Evolutionary conservation across 2,888 invertebrate genomes (phyloP).

Genomic region (Caenorhabditis sp.): DNA sequence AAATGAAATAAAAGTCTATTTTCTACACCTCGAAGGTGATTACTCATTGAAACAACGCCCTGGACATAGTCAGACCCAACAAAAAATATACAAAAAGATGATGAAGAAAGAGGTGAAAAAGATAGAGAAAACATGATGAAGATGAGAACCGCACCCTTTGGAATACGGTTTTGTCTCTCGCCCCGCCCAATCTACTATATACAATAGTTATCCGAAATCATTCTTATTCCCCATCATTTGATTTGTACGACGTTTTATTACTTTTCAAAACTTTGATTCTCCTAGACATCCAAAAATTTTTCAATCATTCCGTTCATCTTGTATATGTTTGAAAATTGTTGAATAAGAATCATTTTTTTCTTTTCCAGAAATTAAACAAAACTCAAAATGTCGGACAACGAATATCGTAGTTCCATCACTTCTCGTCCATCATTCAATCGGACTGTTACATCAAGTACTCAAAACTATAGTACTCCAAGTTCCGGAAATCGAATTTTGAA

Average conservation of each 20-base stretch:
- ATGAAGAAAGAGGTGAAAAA: too few relatives aligned
- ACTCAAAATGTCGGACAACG: slow-evolving; percentile 40
- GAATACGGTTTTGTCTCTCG: background rate
- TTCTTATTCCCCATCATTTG: background rate
- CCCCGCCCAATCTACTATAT: background rate
- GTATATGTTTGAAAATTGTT: too few relatives aligned
- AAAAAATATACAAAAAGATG: background rate
- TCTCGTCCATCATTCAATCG: slow-evolving; percentile 59
- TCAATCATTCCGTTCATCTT: too few relatives aligned
- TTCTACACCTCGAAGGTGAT: background rate
- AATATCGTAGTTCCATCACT: slow-evolving; percentile 60
- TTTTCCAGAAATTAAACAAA: background rate
- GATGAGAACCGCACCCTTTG: slow-evolving; percentile 9
- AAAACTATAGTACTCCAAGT: slow-evolving; percentile 46
- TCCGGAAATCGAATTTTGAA: slow-evolving; percentile 63
- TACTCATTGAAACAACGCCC: slow-evolving; percentile 1
- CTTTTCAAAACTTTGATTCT: too few relatives aligned
- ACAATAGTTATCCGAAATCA: background rate
- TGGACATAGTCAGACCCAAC: background rate
- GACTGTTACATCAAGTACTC: slow-evolving; percentile 41
- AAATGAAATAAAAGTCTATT: background rate
- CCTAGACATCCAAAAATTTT: too few relatives aligned
- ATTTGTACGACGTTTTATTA: background rate
- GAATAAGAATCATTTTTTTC: too few relatives aligned
- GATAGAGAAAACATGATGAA: background rate